These are phyloP conservation scores for Gnathonemus longibarbis DNA, from an alignment of 2,113 vertebrate genomes.

Conservation along the genomic window DNA sequence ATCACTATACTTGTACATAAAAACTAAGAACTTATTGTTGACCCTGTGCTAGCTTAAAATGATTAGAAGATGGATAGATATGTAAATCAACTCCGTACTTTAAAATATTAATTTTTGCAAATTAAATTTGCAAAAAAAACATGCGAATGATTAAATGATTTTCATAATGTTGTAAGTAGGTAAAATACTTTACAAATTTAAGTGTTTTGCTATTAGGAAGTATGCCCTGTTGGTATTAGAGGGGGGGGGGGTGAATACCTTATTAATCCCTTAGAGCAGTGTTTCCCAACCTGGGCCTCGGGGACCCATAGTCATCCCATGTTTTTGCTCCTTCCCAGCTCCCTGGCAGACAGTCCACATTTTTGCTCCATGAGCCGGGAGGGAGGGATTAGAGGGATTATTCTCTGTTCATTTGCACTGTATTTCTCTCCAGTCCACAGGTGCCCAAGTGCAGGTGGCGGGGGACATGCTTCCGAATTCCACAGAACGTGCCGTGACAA, in stretches of 20 bases:
- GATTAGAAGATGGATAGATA: no score
- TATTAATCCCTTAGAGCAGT: not conserved
- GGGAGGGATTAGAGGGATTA: not conserved
- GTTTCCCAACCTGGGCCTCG: not conserved
- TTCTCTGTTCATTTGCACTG: conserved; percentile 28
- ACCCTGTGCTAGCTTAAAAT: not conserved
- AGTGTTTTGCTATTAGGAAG: not conserved
- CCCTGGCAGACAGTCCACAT: not conserved
- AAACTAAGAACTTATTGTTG: not conserved
- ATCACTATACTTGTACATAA: not conserved
- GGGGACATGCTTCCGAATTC: conserved; percentile 98
- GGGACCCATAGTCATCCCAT: not conserved
- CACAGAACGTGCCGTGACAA: conserved; percentile 94
- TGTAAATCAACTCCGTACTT: no score
- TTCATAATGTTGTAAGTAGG: not conserved
- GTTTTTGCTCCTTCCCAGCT: not conserved
- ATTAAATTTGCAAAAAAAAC: not conserved
- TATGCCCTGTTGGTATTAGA: not conserved
- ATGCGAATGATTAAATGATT: not conserved
- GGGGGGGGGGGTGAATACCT: not conserved
- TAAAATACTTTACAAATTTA: not conserved
- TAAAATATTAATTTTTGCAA: no score
- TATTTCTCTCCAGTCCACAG: conserved; percentile 76
- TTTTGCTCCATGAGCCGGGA: not conserved
- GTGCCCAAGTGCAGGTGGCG: conserved; percentile 94